phyloP scores from a whole-genome alignment of 2,797 vertebrate genomes.

The Neosilurus hyrtlii region DNA sequence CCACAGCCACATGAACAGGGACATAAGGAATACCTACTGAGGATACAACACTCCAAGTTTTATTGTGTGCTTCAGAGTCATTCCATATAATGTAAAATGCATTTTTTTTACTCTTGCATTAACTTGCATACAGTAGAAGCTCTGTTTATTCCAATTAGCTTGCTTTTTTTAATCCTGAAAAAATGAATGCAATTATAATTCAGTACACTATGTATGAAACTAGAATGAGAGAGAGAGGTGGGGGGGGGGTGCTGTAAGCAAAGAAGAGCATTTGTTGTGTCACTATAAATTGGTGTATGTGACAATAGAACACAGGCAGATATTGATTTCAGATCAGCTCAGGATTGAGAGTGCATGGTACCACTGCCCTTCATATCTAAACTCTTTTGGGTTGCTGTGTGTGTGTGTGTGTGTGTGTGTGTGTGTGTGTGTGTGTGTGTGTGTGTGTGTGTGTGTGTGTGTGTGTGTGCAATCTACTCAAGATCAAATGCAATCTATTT shows the following conservation, averaged over 20 bases:
- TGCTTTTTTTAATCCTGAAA: conserved; percentile 49
- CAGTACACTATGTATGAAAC: conserved; percentile 29
- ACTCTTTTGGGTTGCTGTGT: neutral
- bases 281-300: conserved; percentile 73
- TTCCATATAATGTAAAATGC: conserved; percentile 41
- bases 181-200: conserved; percentile 27
- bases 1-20: conserved; percentile 12
- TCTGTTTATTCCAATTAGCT: conserved; percentile 29
- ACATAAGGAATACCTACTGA: conserved; percentile 41
- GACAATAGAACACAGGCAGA: conserved; percentile 68
- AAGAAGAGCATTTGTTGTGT: conserved; percentile 61
- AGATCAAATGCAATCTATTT: conserved; percentile 61
- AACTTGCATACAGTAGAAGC: conserved; percentile 37
- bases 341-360: conserved; percentile 59
- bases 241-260: conserved; percentile 60
- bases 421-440: conserved; percentile 27
- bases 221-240: neutral
- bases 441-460: conserved; percentile 34
- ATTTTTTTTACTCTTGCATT: conserved; percentile 15
- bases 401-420: conserved; percentile 34
- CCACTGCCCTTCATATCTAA: conserved; percentile 23
- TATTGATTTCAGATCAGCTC: conserved; percentile 73
- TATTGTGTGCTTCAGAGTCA: conserved; percentile 24
- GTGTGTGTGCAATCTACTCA: conserved; percentile 54
- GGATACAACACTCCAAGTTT: conserved; percentile 14